These are phyloP conservation scores for Pseudochaenichthys georgianus DNA, from an alignment of 2,797 vertebrate species.

Conservation along the genomic window DNA sequence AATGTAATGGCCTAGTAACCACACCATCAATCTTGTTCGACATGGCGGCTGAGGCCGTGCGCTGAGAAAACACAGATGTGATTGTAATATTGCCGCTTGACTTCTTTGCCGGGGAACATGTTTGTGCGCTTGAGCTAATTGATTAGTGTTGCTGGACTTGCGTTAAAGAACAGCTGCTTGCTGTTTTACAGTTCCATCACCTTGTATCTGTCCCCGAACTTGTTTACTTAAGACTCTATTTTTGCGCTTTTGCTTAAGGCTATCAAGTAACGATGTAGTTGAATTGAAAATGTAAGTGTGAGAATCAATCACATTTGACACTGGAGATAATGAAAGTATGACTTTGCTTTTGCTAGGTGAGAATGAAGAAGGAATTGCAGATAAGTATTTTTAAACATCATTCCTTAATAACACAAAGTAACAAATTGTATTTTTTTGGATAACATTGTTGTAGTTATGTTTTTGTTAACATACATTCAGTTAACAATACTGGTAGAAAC, in stretches of 20 bases:
- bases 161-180: constrained; percentile 39
- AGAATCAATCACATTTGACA: constrained; percentile 21
- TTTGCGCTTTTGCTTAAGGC: neutral
- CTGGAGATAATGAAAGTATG: neutral
- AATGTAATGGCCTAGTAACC: constrained; percentile 68
- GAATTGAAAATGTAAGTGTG: constrained; percentile 12
- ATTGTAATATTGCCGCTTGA: constrained; percentile 73
- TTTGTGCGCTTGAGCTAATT: constrained; percentile 67
- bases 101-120: constrained; percentile 52
- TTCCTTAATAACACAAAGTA: too few species aligned
- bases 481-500: neutral
- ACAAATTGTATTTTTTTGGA: neutral
- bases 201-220: neutral
- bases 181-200: constrained; percentile 33
- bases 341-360: neutral
- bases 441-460: neutral
- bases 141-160: constrained; percentile 62
- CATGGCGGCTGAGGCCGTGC: constrained; percentile 55
- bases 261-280: neutral
- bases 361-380: neutral
- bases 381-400: neutral
- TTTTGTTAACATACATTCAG: neutral
- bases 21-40: constrained; percentile 77
- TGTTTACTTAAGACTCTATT: constrained; percentile 1
- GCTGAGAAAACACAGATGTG: constrained; percentile 71